Percentiles rank a stretch among this genome's conserved stretches.
Conservation (phyloP, 2,797 vertebrate genomes). For the Xerus rutilus region DNA sequence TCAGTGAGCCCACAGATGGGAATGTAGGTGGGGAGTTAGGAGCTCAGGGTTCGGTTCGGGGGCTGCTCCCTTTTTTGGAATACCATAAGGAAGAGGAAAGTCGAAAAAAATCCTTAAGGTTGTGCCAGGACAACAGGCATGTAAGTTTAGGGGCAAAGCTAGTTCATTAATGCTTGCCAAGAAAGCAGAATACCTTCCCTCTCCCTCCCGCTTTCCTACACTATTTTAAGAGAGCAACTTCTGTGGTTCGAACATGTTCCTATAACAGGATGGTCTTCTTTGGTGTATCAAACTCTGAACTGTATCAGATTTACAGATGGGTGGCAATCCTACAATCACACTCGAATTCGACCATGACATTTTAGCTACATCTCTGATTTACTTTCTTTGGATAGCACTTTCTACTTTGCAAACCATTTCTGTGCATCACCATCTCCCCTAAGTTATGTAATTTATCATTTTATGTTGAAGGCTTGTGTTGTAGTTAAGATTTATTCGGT, state of each 20-base stretch:
- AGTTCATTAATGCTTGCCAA: slow-evolving; percentile 15
- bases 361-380: slow-evolving; percentile 18
- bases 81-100: slow-evolving; percentile 45
- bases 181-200: slow-evolving; percentile 36
- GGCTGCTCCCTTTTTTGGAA: slow-evolving; percentile 58
- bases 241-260: slow-evolving; percentile 14
- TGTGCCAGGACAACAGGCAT: slow-evolving; percentile 43
- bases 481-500: background rate
- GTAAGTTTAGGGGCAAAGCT: slow-evolving; percentile 36
- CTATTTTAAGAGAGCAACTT: slow-evolving; percentile 25
- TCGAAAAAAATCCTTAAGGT: slow-evolving; percentile 55
- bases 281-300: background rate
- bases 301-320: slow-evolving; percentile 30
- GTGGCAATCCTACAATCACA: background rate
- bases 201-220: background rate
- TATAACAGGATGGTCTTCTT: background rate
- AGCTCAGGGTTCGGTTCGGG: slow-evolving; percentile 49
- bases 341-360: background rate
- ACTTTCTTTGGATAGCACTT: background rate
- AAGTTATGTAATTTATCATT: background rate
- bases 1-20: slow-evolving; percentile 73
- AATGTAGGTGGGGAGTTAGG: slow-evolving; percentile 66
- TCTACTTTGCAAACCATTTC: slow-evolving; percentile 20
- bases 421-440: background rate
- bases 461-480: background rate